Conservation (phyloP, 2,888 invertebrate species). For the Physocephala rufipes region DNA sequence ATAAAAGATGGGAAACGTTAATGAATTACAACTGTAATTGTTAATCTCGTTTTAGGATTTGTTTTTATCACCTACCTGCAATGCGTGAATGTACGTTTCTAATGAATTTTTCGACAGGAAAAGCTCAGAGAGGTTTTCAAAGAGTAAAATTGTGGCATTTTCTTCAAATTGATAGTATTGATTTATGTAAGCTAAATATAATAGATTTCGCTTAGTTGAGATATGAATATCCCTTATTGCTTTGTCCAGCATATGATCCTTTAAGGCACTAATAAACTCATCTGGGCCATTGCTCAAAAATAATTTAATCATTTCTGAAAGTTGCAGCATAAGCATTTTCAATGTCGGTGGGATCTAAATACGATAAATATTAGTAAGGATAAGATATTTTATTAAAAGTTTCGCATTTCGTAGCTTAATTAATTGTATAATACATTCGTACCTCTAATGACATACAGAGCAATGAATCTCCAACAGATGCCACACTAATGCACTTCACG, state of each 20-base stretch:
- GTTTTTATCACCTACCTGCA: slow-evolving; percentile 51
- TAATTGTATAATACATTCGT: slow-evolving; percentile 6
- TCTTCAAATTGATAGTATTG: slow-evolving; percentile 58
- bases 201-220: slow-evolving; percentile 52
- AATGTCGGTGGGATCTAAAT: slow-evolving; percentile 38
- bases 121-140: slow-evolving; percentile 55
- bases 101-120: slow-evolving; percentile 50
- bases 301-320: slow-evolving; percentile 53
- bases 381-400: too few relatives aligned
- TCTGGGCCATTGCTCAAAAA: slow-evolving; percentile 54
- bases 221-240: slow-evolving; percentile 49
- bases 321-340: slow-evolving; percentile 50
- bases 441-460: slow-evolving; percentile 43
- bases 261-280: slow-evolving; percentile 49
- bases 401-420: too few relatives aligned
- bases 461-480: slow-evolving; percentile 52
- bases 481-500: slow-evolving; percentile 52
- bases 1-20: neutral
- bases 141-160: slow-evolving; percentile 55
- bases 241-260: slow-evolving; percentile 52
- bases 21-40: neutral
- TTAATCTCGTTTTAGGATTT: slow-evolving; percentile 21
- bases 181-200: slow-evolving; percentile 49
- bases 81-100: slow-evolving; percentile 53
- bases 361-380: neutral